These are phyloP conservation scores for Acridotheres tristis DNA, from an alignment of 2,797 vertebrate species.

Conservation along the genomic window DNA sequence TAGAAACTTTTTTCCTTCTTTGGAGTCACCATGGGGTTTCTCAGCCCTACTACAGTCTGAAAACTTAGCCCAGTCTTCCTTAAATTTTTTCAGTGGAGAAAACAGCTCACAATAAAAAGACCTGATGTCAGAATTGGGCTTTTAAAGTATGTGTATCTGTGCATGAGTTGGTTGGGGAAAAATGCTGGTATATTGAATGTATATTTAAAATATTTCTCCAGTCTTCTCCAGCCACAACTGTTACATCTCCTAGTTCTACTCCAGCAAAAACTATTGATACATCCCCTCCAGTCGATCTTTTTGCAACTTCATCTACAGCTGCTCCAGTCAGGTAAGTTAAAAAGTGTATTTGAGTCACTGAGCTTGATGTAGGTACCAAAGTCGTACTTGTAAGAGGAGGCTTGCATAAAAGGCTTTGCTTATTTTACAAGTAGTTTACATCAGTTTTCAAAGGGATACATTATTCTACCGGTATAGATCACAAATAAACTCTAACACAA, in stretches of 20 bases:
- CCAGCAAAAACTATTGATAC: slow-evolving; percentile 92
- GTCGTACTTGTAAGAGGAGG: neutral
- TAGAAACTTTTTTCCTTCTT: neutral
- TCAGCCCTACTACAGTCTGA: neutral
- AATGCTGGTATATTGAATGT: neutral
- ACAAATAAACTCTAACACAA: neutral
- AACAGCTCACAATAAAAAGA: neutral
- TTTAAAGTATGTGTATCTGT: neutral
- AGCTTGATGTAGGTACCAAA: neutral
- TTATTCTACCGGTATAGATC: neutral
- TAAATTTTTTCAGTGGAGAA: neutral
- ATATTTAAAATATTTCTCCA: slow-evolving; percentile 71
- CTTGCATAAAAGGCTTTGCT: neutral
- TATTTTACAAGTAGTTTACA: neutral
- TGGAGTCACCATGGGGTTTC: neutral
- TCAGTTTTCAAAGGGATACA: neutral
- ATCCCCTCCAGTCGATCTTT: slow-evolving; percentile 82
- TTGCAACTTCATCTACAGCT: slow-evolving; percentile 79
- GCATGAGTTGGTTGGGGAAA: neutral
- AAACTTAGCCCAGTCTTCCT: neutral
- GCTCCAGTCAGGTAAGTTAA: slow-evolving; percentile 81
- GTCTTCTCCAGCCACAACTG: slow-evolving; percentile 87
- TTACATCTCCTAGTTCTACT: slow-evolving; percentile 88
- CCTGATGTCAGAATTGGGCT: neutral
- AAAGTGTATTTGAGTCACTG: neutral